Base-by-base conservation (phyloP, 2,888 invertebrate species). In the Oscheius sp. region DNA sequence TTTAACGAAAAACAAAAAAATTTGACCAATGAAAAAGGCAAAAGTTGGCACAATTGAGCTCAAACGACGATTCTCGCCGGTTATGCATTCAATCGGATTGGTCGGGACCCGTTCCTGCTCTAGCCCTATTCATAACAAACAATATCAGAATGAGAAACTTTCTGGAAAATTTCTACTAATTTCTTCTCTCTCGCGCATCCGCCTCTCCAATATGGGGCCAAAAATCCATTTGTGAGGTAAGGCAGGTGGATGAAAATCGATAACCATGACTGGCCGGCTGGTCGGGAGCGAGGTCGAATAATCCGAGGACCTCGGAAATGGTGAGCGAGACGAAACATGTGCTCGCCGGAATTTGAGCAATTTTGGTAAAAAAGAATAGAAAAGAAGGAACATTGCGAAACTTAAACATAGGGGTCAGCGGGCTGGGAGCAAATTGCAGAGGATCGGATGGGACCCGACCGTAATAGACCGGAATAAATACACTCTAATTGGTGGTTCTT, bases 401-500 rank as follows among this genome's bases (percentile, higher is more conserved):
- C 4, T 0, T 3, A 42, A 7, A 42, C 42, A 42, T 3, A 42
- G 42, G 32, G 50, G 29, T 32, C 50, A 65, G 50, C 65, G 50
- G 65, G 29, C 50, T 63, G 65, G 50, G 51, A 51, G 42, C 35
- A 68, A 68, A 68, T 68, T 13, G 55, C 4, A 48, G n/a, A 5
- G 29, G 32, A 33, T 47, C 47, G 55, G 55, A 33, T 35, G 37
- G 32, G 55, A 32, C 21, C 42, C n/a, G 55, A 42, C 55, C 33
- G 68, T 55, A 68, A 68, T 68, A 55, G 68, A 68, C 68, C 68
- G 68, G 68, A 68, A 68, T 68, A 68, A 68, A 68, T 68, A 68
- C 48, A 29, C 50, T 33, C 50, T 21, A 21, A 68, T 35, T 11
- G 55, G 55, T n/a, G 35, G 55, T 53, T 68, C 55, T 35, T 32